These are phyloP conservation scores for Sepiola atlantica DNA, from an alignment of 2,888 invertebrate genomes.

Conservation along the genomic window DNA sequence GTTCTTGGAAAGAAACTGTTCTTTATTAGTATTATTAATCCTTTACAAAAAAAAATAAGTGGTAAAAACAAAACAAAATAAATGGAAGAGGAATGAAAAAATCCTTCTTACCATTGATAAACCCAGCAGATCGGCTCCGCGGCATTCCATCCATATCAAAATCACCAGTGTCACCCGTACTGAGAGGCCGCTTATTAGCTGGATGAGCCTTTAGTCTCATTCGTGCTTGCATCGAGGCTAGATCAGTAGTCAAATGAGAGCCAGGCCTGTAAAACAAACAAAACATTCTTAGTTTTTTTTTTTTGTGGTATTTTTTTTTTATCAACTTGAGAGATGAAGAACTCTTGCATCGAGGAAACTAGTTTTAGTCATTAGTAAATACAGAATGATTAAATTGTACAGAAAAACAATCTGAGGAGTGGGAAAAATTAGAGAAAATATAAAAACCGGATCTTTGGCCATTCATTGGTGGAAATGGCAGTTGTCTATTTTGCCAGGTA, in stretches of 20 bases:
- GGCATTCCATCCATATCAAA: constrained; percentile 45
- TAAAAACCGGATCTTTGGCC: background rate
- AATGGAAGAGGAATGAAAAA: background rate
- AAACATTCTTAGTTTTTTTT: background rate
- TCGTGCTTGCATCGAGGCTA: constrained; percentile 40
- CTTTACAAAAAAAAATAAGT: background rate
- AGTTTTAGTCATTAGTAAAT: background rate
- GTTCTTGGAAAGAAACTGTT: too few species aligned
- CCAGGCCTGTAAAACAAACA: background rate
- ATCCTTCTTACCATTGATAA: background rate
- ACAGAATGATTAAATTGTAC: background rate
- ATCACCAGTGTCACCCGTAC: background rate
- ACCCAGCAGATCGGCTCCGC: constrained; percentile 24
- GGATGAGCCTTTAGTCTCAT: constrained; percentile 24
- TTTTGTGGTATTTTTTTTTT: background rate
- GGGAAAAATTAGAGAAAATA: background rate
- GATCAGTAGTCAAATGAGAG: constrained; percentile 24
- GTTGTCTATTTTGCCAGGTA: background rate
- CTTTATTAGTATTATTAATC: too few species aligned
- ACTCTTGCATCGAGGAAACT: background rate
- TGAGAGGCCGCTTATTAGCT: background rate
- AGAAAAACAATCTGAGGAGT: background rate
- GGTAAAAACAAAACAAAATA: background rate
- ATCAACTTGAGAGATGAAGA: background rate
- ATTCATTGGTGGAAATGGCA: background rate